Base-by-base conservation (phyloP, 2,113 vertebrate genomes). In the Mesitornis unicolor region DNA sequence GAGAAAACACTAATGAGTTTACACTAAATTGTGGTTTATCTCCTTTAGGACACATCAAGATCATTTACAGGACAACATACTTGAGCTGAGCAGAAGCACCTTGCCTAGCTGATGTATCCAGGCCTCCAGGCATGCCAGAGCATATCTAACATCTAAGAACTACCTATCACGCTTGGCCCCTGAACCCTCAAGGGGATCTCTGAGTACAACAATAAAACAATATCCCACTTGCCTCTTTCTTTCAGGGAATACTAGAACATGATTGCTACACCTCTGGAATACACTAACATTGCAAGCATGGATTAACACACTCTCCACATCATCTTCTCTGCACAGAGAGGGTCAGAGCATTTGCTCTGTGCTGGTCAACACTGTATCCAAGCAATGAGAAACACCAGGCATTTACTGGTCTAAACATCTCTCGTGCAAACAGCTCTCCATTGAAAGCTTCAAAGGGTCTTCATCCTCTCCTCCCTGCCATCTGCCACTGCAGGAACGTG, bases 201-300 rank as follows among this genome's bases (percentile, higher is more conserved):
- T 0, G 2, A 78, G 43, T 56, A 77, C n/a, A 42, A 22, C 31
- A 70, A 40, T 48, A 73, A 85, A 92, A 21, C 26, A 33, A 24
- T 31, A 36, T 4, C 50, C 35, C 75, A 65, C 24, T 19, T 12
- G 4, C 29, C 12, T 54, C 24, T 89, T 60, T 88, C 53, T 78
- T 84, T 25, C 73, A 89, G 42, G 80, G 40, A 95, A 84, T 35
- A 40, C 38, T 71, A 33, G 24, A 50, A 67, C 7, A 7, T 3
- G 26, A 88, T 26, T 1, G 4, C 50, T 47, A 47, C n/a, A 73
- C 26, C 65, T 81, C 81, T 47, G 47, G 33, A 87, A 63, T 35
- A 89, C 0, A 1, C 14, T 59, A 22, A 42, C 7, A 2, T 61
- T 54, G 67, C 22, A 54, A n/a, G 26, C 3, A 7, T 5, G 29